A percentile compares a stretch with the other conserved stretches of the same genome.
phyloP scores from a whole-genome alignment of 2,888 invertebrate genomes.

The Spodoptera picta region DNA sequence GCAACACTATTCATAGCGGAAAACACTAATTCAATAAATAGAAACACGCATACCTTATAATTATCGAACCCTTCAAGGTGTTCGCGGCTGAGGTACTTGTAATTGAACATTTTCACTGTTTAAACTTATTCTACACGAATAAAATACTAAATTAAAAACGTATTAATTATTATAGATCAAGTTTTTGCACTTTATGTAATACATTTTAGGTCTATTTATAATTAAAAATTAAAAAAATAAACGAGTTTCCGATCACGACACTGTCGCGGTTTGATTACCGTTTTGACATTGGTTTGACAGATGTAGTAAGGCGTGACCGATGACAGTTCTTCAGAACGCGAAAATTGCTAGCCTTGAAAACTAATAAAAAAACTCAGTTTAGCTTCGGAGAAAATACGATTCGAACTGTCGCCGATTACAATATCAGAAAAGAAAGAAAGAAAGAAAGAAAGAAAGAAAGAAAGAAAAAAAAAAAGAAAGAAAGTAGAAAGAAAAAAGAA shows the following conservation, averaged over 20 bases:
- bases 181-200: slow-evolving; percentile 36
- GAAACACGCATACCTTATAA: slow-evolving; percentile 91
- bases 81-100: slow-evolving; percentile 94
- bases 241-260: slow-evolving; percentile 18
- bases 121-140: slow-evolving; percentile 45
- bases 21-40: slow-evolving; percentile 45
- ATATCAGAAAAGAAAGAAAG: no score
- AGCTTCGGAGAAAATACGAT: no score
- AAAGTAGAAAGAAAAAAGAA: no score
- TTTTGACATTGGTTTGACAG: slow-evolving; percentile 35
- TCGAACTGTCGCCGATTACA: no score
- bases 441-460: no score
- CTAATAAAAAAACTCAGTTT: no score
- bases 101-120: slow-evolving; percentile 87
- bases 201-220: slow-evolving; percentile 47
- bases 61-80: slow-evolving; percentile 98
- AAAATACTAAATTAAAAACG: slow-evolving; percentile 20
- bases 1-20: slow-evolving; percentile 6
- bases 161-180: slow-evolving; percentile 22
- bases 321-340: neutral
- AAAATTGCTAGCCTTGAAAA: slow-evolving; percentile 30
- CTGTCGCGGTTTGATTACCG: slow-evolving; percentile 13
- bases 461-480: no score
- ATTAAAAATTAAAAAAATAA: slow-evolving; percentile 39
- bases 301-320: neutral